Percentiles rank a stretch among this genome's conserved stretches.
Conservation (phyloP, 2,797 vertebrate species). For the Melopsittacus undulatus region DNA sequence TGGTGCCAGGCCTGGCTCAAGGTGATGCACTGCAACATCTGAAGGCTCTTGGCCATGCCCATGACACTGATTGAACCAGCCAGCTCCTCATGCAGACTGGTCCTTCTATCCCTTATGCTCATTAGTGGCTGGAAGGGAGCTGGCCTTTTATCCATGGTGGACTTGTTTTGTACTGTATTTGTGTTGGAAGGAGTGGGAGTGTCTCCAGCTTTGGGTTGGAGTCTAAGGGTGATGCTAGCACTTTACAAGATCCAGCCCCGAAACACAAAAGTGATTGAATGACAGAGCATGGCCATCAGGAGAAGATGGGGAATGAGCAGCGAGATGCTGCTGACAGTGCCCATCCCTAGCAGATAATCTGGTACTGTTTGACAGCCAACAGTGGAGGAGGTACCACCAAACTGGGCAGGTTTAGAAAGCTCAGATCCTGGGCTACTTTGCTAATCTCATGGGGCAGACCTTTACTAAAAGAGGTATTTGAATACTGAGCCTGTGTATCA, state of each 20-base stretch:
- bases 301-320: neutral
- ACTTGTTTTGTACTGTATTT: neutral
- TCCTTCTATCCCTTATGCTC: neutral
- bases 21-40: neutral
- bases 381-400: neutral
- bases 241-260: neutral
- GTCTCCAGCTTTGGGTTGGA: neutral
- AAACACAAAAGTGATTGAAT: neutral
- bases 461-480: neutral
- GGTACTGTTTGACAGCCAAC: neutral
- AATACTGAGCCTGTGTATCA: neutral
- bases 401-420: neutral
- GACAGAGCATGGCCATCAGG: rapidly evolving
- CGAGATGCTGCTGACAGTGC: neutral
- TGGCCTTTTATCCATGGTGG: neutral
- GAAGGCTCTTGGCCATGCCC: neutral
- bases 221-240: neutral
- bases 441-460: neutral
- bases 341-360: neutral
- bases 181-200: neutral
- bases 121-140: neutral
- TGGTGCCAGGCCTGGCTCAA: neutral
- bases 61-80: neutral
- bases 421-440: neutral
- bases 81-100: neutral